Base-by-base conservation (phyloP, 37 sponge, comb jelly and placozoan genomes). In the Hormiphora californensis region DNA sequence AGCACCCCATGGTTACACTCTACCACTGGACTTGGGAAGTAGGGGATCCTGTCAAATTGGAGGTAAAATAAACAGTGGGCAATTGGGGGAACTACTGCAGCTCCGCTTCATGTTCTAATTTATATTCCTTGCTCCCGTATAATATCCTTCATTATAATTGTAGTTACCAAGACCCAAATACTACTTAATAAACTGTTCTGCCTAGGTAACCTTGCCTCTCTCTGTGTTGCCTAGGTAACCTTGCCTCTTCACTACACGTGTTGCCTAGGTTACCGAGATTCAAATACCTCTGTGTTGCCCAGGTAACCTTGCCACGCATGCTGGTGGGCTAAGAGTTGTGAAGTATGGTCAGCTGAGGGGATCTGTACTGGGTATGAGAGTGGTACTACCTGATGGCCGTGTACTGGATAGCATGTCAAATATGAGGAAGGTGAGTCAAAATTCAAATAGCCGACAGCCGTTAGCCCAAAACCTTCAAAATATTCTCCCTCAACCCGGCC, bases 11-110 rank as follows among this genome's bases (percentile, higher is more conserved):
- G 94, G 91, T 11, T 55, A 91, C 30, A 91, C 91, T 81, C 90
- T 94, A 89, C 98, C 98, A 33, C 86, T 94, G 31, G 98, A 97
- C 85, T 68, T 97, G 57, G 98, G 93, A n/a, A 93, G 95, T 5
- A 92, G 91, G 54, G 98, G 98, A 43, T 91, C 93, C 67, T 97
- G 98, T 86, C 94, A 94, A 49, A 92, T 97, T 53, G 98, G 98
- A 43, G 98, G 98, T 69, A 30, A 25, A n/a, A n/a, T n/a, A n/a
- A n/a, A n/a, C n/a, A n/a, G 19, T 53, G n/a, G n/a, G n/a, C n/a
- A n/a, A n/a, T n/a, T n/a, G n/a, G n/a, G n/a, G n/a, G n/a, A n/a
- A n/a, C n/a, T n/a, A n/a, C n/a, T n/a, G 21, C 21, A 53, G 54
- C 54, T 53, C 21, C 54, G 21, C 21, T 53, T 53, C 54, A 53